phyloP scores from a whole-genome alignment of 2,113 vertebrate species.

The Glaucomys volans region DNA sequence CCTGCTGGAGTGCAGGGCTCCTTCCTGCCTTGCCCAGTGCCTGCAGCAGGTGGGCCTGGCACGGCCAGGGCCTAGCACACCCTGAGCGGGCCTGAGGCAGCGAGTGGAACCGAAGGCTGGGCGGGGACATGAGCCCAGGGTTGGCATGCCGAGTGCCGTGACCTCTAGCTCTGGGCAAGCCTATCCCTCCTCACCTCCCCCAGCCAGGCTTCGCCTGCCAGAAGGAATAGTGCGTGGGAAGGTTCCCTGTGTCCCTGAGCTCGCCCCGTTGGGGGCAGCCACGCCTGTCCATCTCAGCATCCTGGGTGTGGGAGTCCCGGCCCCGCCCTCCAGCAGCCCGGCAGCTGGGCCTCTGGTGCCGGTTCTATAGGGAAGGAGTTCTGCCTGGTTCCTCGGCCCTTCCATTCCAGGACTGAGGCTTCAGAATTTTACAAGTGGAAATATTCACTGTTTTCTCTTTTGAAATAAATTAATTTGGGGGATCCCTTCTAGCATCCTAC shows the following conservation, averaged over 20 bases:
- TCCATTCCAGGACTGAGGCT: background rate
- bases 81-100: too few relatives aligned
- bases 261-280: fast-evolving
- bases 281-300: background rate
- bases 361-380: background rate
- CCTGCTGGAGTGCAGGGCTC: background rate
- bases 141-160: too few relatives aligned
- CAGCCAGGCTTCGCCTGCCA: background rate
- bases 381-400: background rate
- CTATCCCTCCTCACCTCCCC: too few relatives aligned
- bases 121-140: too few relatives aligned
- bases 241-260: background rate
- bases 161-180: too few relatives aligned
- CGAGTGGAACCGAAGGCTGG: background rate
- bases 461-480: background rate
- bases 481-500: background rate
- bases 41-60: background rate
- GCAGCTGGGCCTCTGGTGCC: too few relatives aligned
- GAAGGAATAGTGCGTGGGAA: background rate
- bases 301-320: too few relatives aligned
- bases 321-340: too few relatives aligned
- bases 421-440: background rate
- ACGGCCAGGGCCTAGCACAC: background rate
- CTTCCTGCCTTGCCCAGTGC: too few relatives aligned
- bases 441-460: background rate